A percentile compares a stretch with the other conserved stretches of the same genome.
Evolutionary conservation across 2,113 vertebrate species (phyloP).

Genomic region (Rhegmatorhina hoffmannsi): DNA sequence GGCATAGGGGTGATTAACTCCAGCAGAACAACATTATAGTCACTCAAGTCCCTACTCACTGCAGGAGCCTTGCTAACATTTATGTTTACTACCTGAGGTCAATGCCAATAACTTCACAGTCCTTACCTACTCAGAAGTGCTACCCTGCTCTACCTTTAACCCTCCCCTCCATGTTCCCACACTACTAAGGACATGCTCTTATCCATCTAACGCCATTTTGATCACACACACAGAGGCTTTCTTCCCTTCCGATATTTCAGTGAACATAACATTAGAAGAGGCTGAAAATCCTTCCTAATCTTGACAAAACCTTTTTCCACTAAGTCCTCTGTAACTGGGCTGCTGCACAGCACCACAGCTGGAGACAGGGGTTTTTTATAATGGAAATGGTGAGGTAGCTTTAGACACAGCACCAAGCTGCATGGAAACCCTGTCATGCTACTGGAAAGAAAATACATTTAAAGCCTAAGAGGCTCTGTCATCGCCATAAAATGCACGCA

Average conservation of each 20-base stretch:
- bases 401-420: neutral
- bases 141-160: fast-evolving
- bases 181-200: neutral
- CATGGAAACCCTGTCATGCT: neutral
- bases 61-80: neutral
- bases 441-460: neutral
- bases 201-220: neutral
- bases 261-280: neutral
- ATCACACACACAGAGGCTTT: fast-evolving
- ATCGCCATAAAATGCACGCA: neutral
- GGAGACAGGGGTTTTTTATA: neutral
- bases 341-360: neutral
- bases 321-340: neutral
- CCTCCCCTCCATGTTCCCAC: fast-evolving
- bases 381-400: neutral
- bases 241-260: neutral
- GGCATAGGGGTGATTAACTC: neutral
- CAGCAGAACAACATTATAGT: neutral
- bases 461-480: neutral
- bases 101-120: neutral
- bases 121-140: neutral
- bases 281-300: neutral
- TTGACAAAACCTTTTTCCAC: neutral
- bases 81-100: neutral
- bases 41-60: neutral